These are phyloP conservation scores for Sturnira hondurensis DNA, from an alignment of 2,113 vertebrate species.

Conservation along the genomic window DNA sequence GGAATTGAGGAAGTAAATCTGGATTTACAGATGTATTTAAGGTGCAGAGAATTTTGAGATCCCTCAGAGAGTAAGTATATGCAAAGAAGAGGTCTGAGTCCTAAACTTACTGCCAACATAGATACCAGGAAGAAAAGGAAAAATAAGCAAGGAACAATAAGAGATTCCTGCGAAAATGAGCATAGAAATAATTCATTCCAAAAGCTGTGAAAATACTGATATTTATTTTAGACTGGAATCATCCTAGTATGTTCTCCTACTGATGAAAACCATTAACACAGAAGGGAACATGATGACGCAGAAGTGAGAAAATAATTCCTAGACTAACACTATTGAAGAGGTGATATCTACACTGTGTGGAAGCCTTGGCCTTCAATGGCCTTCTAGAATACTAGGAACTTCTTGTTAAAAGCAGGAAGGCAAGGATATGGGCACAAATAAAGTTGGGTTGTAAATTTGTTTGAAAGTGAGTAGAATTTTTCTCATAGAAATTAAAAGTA, in stretches of 20 bases:
- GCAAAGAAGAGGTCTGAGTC: neutral
- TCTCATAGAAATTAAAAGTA: neutral
- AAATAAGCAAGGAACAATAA: neutral
- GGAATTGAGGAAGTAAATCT: neutral
- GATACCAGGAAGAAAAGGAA: neutral
- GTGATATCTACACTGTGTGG: neutral
- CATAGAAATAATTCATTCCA: neutral
- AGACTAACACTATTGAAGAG: neutral
- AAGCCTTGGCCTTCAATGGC: neutral
- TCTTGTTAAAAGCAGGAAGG: no score
- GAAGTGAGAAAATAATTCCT: neutral
- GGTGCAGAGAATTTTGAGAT: neutral
- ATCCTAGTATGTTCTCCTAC: neutral
- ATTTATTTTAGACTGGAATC: neutral
- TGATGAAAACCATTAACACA: neutral
- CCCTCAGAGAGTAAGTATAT: neutral
- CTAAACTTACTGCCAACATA: no score
- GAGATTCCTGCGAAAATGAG: neutral
- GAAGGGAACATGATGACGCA: neutral
- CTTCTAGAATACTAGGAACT: neutral
- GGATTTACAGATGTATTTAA: neutral
- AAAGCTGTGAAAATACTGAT: neutral
- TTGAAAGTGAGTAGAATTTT: neutral
- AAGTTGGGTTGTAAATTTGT: no score
- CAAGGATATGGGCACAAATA: no score